Evolutionary conservation across 2,113 vertebrate genomes (phyloP), one percentile per base, ranked within the genome.

Genomic region (Nesospiza acunhae): DNA sequence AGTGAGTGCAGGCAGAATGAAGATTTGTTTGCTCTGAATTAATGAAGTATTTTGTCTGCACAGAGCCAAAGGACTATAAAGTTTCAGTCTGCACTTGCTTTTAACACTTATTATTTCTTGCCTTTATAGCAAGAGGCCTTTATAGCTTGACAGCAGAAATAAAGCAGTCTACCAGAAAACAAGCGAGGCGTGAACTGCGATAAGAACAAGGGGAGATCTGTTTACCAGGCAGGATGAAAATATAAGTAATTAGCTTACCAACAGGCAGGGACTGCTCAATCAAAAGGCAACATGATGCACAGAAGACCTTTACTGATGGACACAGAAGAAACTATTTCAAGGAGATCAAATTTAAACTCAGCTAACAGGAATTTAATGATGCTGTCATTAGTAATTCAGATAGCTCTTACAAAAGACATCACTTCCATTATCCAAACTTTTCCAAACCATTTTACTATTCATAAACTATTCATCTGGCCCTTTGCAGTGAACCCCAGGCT

Each of bases 161-260:
- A 95, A 87, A 91, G 84, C 82, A 67, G 30, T 87, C 77, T 73
- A 76, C 41, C 50, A 85, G 70, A 73, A 93, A 93, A 83, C 39
- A 85, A 93, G 62, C 0, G 33, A 93, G 55, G 84, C 3, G 0
- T 74, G 67, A 95, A 62, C 33, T 24, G 20, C 0, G 0, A 1
- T 67, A 83, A 85, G 70, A 91, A 83, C 67, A 91, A 90, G 59
- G 33, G 63, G 59, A 90, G 81, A 85, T 95, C 50, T 77, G 50
- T 93, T 97, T 94, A 94, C 87, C 50, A 90, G 74, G 72, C 46
- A 91, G 63, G 33, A 93, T 88, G 67, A 95, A 96, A 96, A 76
- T 46, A 17, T 2, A 72, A 63, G 30, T 85, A 95, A 94, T 97
- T 95, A 96, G 77, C 63, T 87, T 19, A 58, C 69, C 62, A 92